phyloP scores from a whole-genome alignment of 2,797 vertebrate genomes.

The Pangasius larnaudii region DNA sequence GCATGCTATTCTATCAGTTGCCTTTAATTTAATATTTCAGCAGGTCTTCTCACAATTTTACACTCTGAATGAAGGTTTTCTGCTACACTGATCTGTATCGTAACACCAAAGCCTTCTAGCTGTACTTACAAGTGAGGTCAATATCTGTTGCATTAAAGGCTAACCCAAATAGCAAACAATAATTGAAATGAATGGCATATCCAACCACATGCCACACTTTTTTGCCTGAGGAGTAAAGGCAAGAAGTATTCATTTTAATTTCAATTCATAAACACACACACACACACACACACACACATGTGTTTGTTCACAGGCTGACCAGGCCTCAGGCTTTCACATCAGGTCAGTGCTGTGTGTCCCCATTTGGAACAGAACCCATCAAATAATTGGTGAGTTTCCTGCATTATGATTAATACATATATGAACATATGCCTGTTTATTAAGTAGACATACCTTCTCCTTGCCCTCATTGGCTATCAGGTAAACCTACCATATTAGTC shows the following conservation, averaged over 20 bases:
- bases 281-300: background rate
- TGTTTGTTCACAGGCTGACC: conserved; percentile 72
- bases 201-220: background rate
- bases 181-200: background rate
- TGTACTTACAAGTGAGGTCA: background rate
- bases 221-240: background rate
- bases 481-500: background rate
- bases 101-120: background rate
- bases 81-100: background rate
- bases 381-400: conserved; percentile 77
- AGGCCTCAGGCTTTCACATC: conserved; percentile 81
- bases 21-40: background rate
- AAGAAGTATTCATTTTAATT: background rate
- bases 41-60: background rate
- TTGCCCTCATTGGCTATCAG: background rate
- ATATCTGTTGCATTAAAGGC: background rate
- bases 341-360: conserved; percentile 82
- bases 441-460: background rate
- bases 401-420: conserved; percentile 11
- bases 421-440: background rate
- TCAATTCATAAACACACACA: background rate
- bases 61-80: background rate
- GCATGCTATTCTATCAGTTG: background rate
- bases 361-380: conserved; percentile 84
- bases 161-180: background rate